Evolutionary conservation across 2,888 invertebrate species (phyloP).

Genomic region (Carcina quercana): DNA sequence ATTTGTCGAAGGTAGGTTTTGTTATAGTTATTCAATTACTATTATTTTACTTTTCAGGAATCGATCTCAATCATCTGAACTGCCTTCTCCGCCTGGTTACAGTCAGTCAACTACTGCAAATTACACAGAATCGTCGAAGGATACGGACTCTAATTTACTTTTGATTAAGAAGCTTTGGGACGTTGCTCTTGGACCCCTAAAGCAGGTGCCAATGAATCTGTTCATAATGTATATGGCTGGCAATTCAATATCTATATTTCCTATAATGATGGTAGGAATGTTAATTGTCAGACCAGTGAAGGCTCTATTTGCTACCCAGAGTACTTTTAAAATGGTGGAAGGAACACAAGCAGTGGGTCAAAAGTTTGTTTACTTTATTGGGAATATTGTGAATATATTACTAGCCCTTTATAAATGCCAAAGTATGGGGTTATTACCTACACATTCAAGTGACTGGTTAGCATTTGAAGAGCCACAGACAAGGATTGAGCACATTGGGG

Average conservation of each 20-base stretch:
- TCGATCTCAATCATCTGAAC: constrained; percentile 54
- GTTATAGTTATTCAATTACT: background rate
- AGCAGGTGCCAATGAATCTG: constrained; percentile 99
- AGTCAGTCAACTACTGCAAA: constrained; percentile 81
- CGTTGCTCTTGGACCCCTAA: constrained; percentile 93
- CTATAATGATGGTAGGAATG: constrained; percentile 99
- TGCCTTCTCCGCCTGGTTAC: constrained; percentile 90
- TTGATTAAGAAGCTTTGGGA: constrained; percentile 98
- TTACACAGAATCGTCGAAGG: constrained; percentile 86
- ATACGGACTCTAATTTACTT: constrained; percentile 87
- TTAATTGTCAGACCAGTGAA: constrained; percentile 96
- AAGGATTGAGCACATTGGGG: constrained; percentile 89
- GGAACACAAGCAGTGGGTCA: constrained; percentile 92
- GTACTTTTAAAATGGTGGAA: constrained; percentile 95
- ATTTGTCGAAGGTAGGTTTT: background rate
- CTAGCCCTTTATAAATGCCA: constrained; percentile 98
- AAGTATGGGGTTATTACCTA: constrained; percentile 97
- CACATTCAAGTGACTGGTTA: constrained; percentile 98
- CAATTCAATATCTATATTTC: constrained; percentile 98
- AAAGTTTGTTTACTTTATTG: constrained; percentile 94
- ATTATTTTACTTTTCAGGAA: constrained; percentile 30
- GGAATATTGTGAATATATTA: constrained; percentile 93
- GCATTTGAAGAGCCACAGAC: constrained; percentile 96
- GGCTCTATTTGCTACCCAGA: constrained; percentile 92
- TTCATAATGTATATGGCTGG: constrained; percentile 99